Conservation (phyloP, 2,113 vertebrate genomes). For the Poeciliopsis turrubarensis region DNA sequence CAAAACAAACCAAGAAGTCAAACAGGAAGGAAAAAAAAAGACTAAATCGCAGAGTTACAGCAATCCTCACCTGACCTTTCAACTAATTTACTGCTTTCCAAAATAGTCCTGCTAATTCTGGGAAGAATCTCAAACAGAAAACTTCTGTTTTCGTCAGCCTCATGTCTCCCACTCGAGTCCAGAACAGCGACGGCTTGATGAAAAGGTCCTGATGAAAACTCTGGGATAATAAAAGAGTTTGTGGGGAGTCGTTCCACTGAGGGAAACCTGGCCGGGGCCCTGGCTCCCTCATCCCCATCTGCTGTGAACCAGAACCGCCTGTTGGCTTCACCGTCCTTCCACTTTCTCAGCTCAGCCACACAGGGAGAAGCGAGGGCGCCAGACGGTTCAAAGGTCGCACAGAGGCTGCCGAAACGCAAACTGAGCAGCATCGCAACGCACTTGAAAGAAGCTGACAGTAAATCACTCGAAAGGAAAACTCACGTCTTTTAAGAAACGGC, state of each 20-base stretch:
- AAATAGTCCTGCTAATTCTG: background rate
- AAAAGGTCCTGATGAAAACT: conserved; percentile 77
- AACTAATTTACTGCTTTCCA: background rate
- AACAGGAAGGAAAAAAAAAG: background rate
- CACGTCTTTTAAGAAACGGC: conserved; percentile 1
- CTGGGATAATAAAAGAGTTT: conserved; percentile 76
- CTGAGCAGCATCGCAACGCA: conserved; percentile 19
- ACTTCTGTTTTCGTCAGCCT: conserved; percentile 56
- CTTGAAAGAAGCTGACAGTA: background rate
- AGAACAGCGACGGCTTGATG: conserved; percentile 69
- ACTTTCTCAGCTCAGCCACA: conserved; percentile 29
- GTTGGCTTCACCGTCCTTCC: conserved; percentile 34
- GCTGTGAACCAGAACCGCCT: conserved; percentile 49
- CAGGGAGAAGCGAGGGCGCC: conserved; percentile 1
- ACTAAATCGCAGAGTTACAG: background rate
- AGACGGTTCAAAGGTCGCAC: background rate
- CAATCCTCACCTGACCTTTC: background rate
- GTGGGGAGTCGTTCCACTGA: conserved; percentile 63
- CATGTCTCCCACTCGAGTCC: conserved; percentile 59
- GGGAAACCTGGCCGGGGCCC: conserved; percentile 60
- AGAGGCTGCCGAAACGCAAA: background rate
- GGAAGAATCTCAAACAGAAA: conserved; percentile 55
- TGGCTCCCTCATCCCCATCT: conserved; percentile 68
- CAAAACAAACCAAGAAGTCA: conserved; percentile 8
- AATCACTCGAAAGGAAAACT: background rate